Evolutionary conservation across 2,888 invertebrate species (phyloP).

Genomic region (Trissolcus japonicus): DNA sequence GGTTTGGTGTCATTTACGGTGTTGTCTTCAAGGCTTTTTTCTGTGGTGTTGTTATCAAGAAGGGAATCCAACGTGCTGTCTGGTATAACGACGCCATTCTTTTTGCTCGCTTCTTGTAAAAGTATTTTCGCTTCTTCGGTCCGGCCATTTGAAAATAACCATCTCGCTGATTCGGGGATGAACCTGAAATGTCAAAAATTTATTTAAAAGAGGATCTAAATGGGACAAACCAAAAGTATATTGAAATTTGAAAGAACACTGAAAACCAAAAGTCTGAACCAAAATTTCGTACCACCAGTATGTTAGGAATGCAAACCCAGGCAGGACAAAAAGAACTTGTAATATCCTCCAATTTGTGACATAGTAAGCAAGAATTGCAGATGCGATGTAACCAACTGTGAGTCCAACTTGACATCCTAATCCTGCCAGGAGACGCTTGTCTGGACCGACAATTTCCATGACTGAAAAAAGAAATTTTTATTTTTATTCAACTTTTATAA

Average conservation of each 20-base stretch:
- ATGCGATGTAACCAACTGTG: slow-evolving; percentile 83
- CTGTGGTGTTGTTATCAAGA: slow-evolving; percentile 74
- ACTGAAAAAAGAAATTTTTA: no score
- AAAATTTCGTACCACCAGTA: slow-evolving; percentile 84
- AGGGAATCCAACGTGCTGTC: slow-evolving; percentile 78
- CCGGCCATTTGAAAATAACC: slow-evolving; percentile 82
- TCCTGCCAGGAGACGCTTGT: slow-evolving; percentile 83
- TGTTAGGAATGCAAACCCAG: slow-evolving; percentile 81
- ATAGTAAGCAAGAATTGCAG: slow-evolving; percentile 82
- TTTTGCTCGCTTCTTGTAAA: slow-evolving; percentile 81
- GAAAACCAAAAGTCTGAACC: no score
- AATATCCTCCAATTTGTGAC: slow-evolving; percentile 83
- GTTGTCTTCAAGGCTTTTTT: slow-evolving; percentile 59
- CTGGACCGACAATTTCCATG: slow-evolving; percentile 85
- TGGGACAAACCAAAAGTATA: no score
- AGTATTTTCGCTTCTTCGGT: slow-evolving; percentile 80
- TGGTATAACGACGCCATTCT: slow-evolving; percentile 81
- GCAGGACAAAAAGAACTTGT: slow-evolving; percentile 83
- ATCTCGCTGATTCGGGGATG: slow-evolving; percentile 85
- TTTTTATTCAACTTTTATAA: no score
- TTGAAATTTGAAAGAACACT: no score
- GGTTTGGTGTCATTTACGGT: slow-evolving; percentile 72
- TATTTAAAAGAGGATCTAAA: no score
- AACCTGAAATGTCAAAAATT: slow-evolving; percentile 74
- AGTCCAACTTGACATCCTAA: slow-evolving; percentile 86